phyloP scores from a whole-genome alignment of 1,140 invertebrate species.

The Cataglyphis hispanica region DNA sequence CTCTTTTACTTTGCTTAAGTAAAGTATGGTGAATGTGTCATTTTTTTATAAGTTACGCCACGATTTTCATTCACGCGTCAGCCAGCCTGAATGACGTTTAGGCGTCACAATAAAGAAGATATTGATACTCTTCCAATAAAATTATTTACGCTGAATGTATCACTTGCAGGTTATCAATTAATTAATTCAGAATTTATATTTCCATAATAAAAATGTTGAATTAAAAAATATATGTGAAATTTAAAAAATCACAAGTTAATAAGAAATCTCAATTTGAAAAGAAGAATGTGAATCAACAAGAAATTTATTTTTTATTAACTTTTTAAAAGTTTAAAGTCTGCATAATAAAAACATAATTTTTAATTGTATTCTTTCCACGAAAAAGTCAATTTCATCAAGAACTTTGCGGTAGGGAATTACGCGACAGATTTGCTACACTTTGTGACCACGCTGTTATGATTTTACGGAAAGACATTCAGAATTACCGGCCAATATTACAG shows the following conservation, averaged over 20 bases:
- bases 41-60: constrained; percentile 10
- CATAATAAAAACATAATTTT: background rate
- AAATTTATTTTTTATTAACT: too few relatives aligned
- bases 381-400: background rate
- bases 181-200: background rate
- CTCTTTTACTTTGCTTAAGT: constrained; percentile 45
- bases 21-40: background rate
- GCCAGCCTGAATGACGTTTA: background rate
- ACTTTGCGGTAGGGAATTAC: background rate
- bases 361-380: background rate
- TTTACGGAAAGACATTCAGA: background rate
- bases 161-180: background rate
- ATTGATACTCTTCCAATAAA: background rate
- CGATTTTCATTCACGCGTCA: constrained; percentile 15
- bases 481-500: constrained; percentile 1
- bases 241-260: background rate
- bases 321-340: too few relatives aligned
- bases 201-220: background rate
- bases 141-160: background rate
- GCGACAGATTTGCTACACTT: background rate
- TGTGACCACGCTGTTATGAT: background rate
- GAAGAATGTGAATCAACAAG: too few relatives aligned
- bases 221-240: background rate
- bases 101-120: background rate
- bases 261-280: background rate